Percentiles rank a stretch among this genome's conserved stretches.
Evolutionary conservation across 30 jellyfish, hydroid and myxozoan species (phyloP).

Genomic region (Turritopsis rubra): DNA sequence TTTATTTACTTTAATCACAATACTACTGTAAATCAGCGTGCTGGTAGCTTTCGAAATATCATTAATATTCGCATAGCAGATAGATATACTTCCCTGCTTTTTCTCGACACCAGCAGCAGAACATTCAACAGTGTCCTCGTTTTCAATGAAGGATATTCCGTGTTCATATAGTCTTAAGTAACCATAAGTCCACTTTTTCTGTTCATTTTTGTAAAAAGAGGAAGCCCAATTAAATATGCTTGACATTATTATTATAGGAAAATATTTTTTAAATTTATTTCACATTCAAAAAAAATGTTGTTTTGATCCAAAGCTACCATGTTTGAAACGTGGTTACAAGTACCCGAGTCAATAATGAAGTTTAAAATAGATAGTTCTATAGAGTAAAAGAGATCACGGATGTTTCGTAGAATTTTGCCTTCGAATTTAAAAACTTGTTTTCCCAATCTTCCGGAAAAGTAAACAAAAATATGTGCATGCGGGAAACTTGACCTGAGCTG

Average conservation of each 20-base stretch:
- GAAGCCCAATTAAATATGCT: constrained; percentile 6
- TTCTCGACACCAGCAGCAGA: background rate
- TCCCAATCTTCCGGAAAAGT: background rate
- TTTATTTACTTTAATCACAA: constrained; percentile 15
- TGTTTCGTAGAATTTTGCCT: background rate
- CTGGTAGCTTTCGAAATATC: background rate
- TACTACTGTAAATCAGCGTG: constrained; percentile 18
- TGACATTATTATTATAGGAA: background rate
- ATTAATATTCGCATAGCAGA: background rate
- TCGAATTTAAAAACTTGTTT: background rate
- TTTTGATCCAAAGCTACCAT: background rate
- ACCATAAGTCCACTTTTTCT: constrained; percentile 1
- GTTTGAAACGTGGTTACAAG: background rate
- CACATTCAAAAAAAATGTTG: background rate
- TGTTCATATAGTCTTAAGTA: background rate
- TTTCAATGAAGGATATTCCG: background rate
- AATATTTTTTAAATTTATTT: background rate
- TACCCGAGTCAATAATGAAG: background rate
- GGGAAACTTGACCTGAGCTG: background rate
- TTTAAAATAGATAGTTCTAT: background rate
- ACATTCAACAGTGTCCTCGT: background rate
- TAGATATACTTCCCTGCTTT: background rate
- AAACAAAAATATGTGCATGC: background rate
- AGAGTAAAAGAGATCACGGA: background rate
- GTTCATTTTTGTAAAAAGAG: background rate